These are phyloP conservation scores for Ceryle rudis DNA, from an alignment of 2,797 vertebrate genomes.

Conservation along the genomic window DNA sequence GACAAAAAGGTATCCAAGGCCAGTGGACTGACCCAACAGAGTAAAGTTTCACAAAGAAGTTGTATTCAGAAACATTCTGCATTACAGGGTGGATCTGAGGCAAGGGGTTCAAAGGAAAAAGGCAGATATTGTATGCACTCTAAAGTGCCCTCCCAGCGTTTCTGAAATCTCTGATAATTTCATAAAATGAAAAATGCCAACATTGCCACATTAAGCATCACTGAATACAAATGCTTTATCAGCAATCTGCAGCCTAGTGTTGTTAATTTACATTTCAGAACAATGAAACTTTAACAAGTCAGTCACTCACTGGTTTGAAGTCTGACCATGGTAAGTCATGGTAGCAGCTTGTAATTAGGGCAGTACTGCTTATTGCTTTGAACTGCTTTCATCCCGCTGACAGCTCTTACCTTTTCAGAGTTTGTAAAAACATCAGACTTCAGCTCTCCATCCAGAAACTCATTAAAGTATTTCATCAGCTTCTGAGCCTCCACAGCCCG, in stretches of 20 bases:
- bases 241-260: slow-evolving; percentile 67
- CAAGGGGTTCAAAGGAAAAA: slow-evolving; percentile 54
- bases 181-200: slow-evolving; percentile 73
- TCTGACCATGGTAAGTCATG: slow-evolving; percentile 70
- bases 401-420: slow-evolving; percentile 92
- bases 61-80: slow-evolving; percentile 53
- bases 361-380: slow-evolving; percentile 63
- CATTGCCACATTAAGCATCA: slow-evolving; percentile 53
- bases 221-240: slow-evolving; percentile 72
- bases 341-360: slow-evolving; percentile 77
- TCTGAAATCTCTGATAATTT: slow-evolving; percentile 69
- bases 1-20: slow-evolving; percentile 65
- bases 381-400: slow-evolving; percentile 76
- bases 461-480: slow-evolving; percentile 99
- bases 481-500: slow-evolving; percentile 98
- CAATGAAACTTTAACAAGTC: slow-evolving; percentile 75
- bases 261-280: slow-evolving; percentile 77
- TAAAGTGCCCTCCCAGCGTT: slow-evolving; percentile 62
- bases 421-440: slow-evolving; percentile 99
- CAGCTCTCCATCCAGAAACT: slow-evolving; percentile 98
- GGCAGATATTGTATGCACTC: slow-evolving; percentile 52
- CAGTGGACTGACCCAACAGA: slow-evolving; percentile 66
- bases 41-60: slow-evolving; percentile 58
- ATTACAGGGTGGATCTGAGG: slow-evolving; percentile 63
- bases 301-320: slow-evolving; percentile 73